These are phyloP conservation scores for Myrmecobius fasciatus DNA, from an alignment of 2,113 vertebrate genomes.

Conservation along the genomic window DNA sequence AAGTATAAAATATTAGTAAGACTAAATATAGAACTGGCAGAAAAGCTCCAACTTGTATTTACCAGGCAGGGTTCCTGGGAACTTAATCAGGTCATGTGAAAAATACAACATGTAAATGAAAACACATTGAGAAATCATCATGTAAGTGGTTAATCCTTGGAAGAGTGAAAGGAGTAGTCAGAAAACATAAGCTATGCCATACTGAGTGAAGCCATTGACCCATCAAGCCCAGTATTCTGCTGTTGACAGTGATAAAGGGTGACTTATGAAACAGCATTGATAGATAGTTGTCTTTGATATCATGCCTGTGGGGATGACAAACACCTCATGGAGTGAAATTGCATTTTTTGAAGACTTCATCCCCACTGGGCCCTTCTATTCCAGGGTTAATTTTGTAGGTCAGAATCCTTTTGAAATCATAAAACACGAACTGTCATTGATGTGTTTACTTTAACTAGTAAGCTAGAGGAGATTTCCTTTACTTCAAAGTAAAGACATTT, in stretches of 20 bases:
- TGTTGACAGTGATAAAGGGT: not conserved
- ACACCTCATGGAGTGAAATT: not conserved
- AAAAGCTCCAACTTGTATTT: not conserved
- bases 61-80: not conserved
- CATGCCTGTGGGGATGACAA: not conserved
- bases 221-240: not conserved
- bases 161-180: not conserved
- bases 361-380: not conserved
- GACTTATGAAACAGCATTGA: fast-evolving
- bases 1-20: not conserved
- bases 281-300: not conserved
- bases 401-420: not conserved
- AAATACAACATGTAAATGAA: not conserved
- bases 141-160: not conserved
- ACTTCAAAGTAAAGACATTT: not conserved
- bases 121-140: not conserved
- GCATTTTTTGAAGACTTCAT: not conserved
- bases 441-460: not conserved
- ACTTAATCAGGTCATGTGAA: not conserved
- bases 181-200: not conserved
- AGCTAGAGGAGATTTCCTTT: not conserved
- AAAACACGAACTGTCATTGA: not conserved
- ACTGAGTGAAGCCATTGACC: not conserved
- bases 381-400: not conserved
- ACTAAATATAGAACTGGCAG: not conserved